Percentiles rank a stretch among this genome's conserved stretches.
Evolutionary conservation across 2,113 vertebrate genomes (phyloP).

Genomic region (Alethe castanea): DNA sequence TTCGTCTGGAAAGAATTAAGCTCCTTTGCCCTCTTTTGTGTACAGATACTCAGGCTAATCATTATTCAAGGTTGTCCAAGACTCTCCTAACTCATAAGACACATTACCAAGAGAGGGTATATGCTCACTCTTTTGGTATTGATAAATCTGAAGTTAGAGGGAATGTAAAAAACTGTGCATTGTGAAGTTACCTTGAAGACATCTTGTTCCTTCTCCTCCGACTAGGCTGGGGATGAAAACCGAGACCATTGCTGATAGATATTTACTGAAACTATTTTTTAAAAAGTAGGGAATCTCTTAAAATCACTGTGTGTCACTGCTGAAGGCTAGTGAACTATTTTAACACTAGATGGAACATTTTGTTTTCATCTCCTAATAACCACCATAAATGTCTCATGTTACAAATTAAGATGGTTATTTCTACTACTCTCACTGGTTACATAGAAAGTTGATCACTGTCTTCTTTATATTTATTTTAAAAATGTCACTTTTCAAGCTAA

Average conservation of each 20-base stretch:
- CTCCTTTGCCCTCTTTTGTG: background rate
- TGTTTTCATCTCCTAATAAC: background rate
- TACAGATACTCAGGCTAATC: background rate
- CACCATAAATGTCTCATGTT: background rate
- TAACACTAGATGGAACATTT: background rate
- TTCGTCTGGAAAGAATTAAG: background rate
- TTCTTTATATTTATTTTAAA: background rate
- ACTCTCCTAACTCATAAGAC: background rate
- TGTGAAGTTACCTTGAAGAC: background rate
- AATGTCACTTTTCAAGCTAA: background rate
- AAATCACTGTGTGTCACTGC: background rate
- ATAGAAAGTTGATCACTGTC: background rate
- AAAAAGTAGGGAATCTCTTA: fast-evolving
- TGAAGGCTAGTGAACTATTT: background rate
- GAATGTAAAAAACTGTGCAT: background rate
- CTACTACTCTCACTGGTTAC: background rate
- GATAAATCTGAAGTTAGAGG: background rate
- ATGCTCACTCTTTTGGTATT: background rate
- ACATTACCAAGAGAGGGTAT: background rate
- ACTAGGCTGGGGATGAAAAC: background rate
- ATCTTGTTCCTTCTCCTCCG: background rate
- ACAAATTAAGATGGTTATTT: background rate
- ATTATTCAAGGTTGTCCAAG: background rate
- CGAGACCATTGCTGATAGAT: background rate
- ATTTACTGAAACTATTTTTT: background rate